Percentiles rank a stretch among this genome's conserved stretches.
Evolutionary conservation across 2,113 vertebrate species (phyloP).

Genomic region (Ceyx margarethae): DNA sequence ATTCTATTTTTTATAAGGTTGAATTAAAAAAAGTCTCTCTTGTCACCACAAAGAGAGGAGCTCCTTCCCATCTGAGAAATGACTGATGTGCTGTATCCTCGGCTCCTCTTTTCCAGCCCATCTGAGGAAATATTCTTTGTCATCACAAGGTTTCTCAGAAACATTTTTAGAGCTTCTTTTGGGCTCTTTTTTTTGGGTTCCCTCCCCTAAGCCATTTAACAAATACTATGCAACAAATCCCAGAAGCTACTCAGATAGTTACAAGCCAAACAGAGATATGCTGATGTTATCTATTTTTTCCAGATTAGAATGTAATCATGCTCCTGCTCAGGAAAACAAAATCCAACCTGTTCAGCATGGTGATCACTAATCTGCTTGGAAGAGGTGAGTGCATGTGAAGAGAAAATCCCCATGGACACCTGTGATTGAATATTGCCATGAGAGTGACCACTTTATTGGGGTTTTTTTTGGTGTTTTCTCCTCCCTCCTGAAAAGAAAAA

Average conservation of each 20-base stretch:
- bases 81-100: background rate
- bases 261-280: background rate
- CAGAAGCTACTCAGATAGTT: background rate
- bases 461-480: too few relatives aligned
- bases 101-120: background rate
- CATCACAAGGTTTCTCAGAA: background rate
- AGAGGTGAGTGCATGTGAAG: background rate
- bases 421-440: background rate
- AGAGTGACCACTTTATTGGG: background rate
- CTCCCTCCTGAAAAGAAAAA: background rate
- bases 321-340: background rate
- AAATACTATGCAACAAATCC: slow-evolving; percentile 4
- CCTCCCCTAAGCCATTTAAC: background rate
- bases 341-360: background rate
- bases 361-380: background rate
- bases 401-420: background rate
- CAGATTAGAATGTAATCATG: slow-evolving; percentile 36
- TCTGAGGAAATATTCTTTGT: background rate
- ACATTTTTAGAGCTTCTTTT: background rate
- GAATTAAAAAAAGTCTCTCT: background rate
- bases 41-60: background rate
- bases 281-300: background rate
- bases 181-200: background rate
- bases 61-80: background rate
- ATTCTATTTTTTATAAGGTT: background rate